Percentiles rank a stretch among this genome's conserved stretches.
These are phyloP conservation scores for Ericerus pela DNA, from an alignment of 1,140 invertebrate species.

Conservation along the genomic window DNA sequence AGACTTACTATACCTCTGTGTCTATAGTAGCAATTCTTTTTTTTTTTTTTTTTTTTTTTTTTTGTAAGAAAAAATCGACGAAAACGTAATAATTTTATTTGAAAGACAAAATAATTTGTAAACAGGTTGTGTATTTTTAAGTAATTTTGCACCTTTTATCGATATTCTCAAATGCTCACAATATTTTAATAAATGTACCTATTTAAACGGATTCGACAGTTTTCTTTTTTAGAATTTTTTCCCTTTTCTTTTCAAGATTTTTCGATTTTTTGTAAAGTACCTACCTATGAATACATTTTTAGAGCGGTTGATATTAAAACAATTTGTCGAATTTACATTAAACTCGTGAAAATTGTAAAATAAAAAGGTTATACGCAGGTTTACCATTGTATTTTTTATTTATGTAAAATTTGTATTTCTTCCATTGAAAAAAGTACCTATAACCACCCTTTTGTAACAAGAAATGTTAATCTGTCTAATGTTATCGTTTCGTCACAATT, in stretches of 20 bases:
- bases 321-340: too few relatives aligned
- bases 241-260: background rate
- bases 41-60: background rate
- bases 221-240: background rate
- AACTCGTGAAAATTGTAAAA: too few relatives aligned
- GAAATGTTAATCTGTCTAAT: too few relatives aligned
- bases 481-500: too few relatives aligned
- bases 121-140: constrained; percentile 9
- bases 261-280: too few relatives aligned
- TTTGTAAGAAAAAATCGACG: background rate
- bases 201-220: background rate
- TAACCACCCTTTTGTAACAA: too few relatives aligned
- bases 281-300: too few relatives aligned
- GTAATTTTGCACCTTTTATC: background rate
- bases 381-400: too few relatives aligned
- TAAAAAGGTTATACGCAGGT: too few relatives aligned
- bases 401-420: too few relatives aligned
- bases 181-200: background rate
- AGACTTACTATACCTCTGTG: background rate
- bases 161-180: constrained; percentile 3
- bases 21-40: background rate
- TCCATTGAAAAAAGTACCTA: too few relatives aligned
- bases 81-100: background rate
- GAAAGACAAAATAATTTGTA: background rate
- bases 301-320: too few relatives aligned